Conservation (phyloP, 2,888 invertebrate species). For the Drosophila picticornis region DNA sequence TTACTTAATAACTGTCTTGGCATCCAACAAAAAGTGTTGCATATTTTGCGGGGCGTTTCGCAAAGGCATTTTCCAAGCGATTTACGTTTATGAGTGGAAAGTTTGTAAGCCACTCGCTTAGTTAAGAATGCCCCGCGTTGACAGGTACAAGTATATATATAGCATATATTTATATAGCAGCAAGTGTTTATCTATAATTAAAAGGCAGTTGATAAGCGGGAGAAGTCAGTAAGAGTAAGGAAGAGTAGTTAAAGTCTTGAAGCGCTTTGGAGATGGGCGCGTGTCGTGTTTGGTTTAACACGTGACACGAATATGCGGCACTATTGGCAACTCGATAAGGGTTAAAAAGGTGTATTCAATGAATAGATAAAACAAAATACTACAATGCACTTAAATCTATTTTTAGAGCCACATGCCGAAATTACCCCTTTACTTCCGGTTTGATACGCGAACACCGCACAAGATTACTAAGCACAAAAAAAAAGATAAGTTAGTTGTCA, state of each 20-base stretch:
- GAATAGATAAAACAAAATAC: background rate
- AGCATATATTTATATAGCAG: background rate
- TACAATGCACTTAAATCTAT: background rate
- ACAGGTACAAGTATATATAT: constrained; percentile 6
- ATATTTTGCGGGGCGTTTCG: constrained; percentile 58
- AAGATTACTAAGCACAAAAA: background rate
- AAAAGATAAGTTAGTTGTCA: background rate
- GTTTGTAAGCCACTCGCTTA: constrained; percentile 38
- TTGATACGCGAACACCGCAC: background rate
- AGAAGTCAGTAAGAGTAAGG: background rate
- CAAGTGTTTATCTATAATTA: constrained; percentile 50
- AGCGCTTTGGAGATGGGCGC: background rate
- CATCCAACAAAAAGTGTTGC: constrained; percentile 67
- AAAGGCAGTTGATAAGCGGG: constrained; percentile 25
- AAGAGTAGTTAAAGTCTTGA: background rate
- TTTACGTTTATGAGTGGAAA: constrained; percentile 64
- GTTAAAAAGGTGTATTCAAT: background rate
- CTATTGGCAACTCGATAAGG: background rate
- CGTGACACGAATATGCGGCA: background rate
- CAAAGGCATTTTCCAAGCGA: constrained; percentile 48
- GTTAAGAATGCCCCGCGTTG: constrained; percentile 7
- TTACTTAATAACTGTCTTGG: constrained; percentile 61
- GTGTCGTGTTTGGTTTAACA: background rate
- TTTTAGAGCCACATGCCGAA: background rate
- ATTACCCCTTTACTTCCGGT: background rate